Evolutionary conservation across 2,113 vertebrate species (phyloP), one percentile per base, ranked within the genome.

Genomic region (Aegotheles bennettii): DNA sequence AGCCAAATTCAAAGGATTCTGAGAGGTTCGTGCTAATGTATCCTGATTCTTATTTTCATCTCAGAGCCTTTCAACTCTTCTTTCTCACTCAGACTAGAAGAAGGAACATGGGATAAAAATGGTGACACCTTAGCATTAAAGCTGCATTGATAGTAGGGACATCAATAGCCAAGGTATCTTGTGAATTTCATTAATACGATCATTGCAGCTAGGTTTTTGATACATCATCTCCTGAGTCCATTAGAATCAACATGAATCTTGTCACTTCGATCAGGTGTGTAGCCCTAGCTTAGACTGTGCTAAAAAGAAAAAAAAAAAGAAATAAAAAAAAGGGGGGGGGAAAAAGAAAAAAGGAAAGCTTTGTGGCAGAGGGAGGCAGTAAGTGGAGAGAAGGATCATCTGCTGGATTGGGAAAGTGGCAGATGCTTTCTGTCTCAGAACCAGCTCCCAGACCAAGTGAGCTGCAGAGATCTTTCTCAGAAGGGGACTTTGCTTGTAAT

Each of bases 391-490:
- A 90, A 36, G 31, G 83, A 59, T 96, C 88, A 48, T 89, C 83
- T 93, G 48, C 64, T 95, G 40, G 78, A 12, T 7, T n/a, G 92
- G 64, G 90, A 87, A 73, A 92, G 83, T 90, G 84, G 65, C 86
- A 94, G 95, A 87, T 77, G 92, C 83, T 81, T 96, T 85, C 95
- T 90, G 90, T 77, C 95, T 76, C 70, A 74, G 79, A 69, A 54
- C 29, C 65, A 47, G 70, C 87, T 93, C 84, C 60, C 48, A 70
- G 96, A 78, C 82, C 75, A 40, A 76, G 77, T 29, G 83, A 93
- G 79, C 91, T 91, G 84, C 90, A 88, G 91, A 45, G 83, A 23
- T 43, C 43, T 67, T 29, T 36, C 76, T 76, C 38, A 51, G 90
- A 78, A 81, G 68, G 83, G 63, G 56, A 36, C 33, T 96, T 74